Evolutionary conservation across 2,797 vertebrate genomes (phyloP).

Genomic region (Sebastes taczanowskii): DNA sequence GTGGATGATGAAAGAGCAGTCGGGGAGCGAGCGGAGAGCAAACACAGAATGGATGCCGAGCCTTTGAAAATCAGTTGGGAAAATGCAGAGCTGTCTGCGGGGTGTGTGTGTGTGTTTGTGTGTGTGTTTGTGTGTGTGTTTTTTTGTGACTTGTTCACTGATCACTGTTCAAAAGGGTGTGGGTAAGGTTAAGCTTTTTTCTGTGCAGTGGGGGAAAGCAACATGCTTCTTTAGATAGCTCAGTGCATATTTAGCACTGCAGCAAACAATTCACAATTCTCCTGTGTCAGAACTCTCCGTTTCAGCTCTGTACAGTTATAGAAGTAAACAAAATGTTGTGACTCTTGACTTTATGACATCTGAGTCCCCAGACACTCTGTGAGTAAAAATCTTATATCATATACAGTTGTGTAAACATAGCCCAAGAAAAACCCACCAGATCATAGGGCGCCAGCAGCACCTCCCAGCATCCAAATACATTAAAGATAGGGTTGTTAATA

Average conservation of each 20-base stretch:
- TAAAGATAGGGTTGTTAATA: too few species aligned
- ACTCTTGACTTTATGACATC: background rate
- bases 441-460: background rate
- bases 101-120: conserved; percentile 6
- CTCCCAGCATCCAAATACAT: background rate
- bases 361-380: background rate
- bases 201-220: conserved; percentile 23
- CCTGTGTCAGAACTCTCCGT: background rate
- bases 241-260: background rate
- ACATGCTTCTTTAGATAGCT: conserved; percentile 18
- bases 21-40: conserved; percentile 46
- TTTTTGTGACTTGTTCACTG: conserved; percentile 38
- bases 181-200: conserved; percentile 45
- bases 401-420: background rate
- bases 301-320: background rate
- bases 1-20: conserved; percentile 72
- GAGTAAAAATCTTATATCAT: background rate
- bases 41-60: conserved; percentile 56
- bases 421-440: background rate
- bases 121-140: conserved; percentile 5
- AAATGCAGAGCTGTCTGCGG: conserved; percentile 52
- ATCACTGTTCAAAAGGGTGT: conserved; percentile 43
- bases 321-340: background rate
- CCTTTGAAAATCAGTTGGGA: conserved; percentile 61
- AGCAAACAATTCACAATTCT: background rate